These are phyloP conservation scores for Mesoligia furuncula DNA, from an alignment of 2,888 invertebrate genomes.

Conservation along the genomic window DNA sequence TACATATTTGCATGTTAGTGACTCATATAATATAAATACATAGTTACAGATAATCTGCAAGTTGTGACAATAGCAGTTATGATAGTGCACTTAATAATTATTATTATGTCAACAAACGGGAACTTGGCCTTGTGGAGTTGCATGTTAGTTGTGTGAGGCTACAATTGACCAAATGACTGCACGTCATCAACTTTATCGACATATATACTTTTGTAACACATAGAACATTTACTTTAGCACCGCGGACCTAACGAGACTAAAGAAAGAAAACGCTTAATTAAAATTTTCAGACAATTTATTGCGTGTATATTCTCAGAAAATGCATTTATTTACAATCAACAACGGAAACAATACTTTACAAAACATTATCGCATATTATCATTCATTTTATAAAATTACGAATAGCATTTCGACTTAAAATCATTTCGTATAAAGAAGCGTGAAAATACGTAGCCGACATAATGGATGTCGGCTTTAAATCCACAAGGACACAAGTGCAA, in stretches of 20 bases:
- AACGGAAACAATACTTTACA: conserved; percentile 88
- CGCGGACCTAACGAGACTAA: conserved; percentile 78
- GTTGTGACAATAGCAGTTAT: conserved; percentile 89
- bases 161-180: conserved; percentile 85
- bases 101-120: conserved; percentile 88
- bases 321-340: conserved; percentile 90
- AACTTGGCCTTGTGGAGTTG: conserved; percentile 91
- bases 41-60: conserved; percentile 89
- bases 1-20: conserved; percentile 91
- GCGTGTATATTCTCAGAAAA: conserved; percentile 88
- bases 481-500: conserved; percentile 91
- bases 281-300: conserved; percentile 90
- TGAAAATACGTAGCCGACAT: conserved; percentile 86
- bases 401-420: conserved; percentile 83
- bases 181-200: conserved; percentile 90
- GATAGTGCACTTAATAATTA: conserved; percentile 88
- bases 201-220: conserved; percentile 71
- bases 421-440: conserved; percentile 84
- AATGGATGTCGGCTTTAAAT: conserved; percentile 81
- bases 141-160: conserved; percentile 90
- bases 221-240: conserved; percentile 61
- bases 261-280: conserved; percentile 84
- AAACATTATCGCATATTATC: conserved; percentile 81
- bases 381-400: conserved; percentile 82
- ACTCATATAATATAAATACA: conserved; percentile 90